A percentile compares a stretch with the other conserved stretches of the same genome.
phyloP scores from a whole-genome alignment of 2,888 invertebrate genomes.

The Campoplex capitator region DNA sequence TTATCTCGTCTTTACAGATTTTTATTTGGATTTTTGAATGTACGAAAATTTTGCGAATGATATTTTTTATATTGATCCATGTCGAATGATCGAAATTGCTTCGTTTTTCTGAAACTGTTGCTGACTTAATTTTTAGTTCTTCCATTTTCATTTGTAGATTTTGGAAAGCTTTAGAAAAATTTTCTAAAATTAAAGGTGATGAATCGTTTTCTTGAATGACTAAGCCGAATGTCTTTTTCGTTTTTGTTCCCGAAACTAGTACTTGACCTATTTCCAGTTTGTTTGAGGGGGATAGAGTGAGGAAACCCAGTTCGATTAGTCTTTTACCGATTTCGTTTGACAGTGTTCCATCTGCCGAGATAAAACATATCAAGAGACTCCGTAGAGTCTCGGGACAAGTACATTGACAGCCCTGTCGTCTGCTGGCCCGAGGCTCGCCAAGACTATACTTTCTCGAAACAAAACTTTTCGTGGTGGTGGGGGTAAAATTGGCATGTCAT shows the following conservation, averaged over 20 bases:
- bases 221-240: constrained; percentile 24
- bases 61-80: not conserved
- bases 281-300: constrained; percentile 4
- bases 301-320: constrained; percentile 34
- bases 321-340: constrained; percentile 38
- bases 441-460: too few species aligned
- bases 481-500: too few species aligned
- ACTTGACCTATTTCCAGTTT: constrained; percentile 32
- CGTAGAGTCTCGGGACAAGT: too few species aligned
- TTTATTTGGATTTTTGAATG: not conserved
- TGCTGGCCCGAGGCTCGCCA: too few species aligned
- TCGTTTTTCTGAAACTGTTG: constrained; percentile 42
- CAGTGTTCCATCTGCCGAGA: not conserved
- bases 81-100: constrained; percentile 33
- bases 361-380: too few species aligned
- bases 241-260: constrained; percentile 9
- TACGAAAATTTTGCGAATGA: not conserved
- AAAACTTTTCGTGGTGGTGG: too few species aligned
- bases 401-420: too few species aligned
- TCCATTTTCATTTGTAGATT: constrained; percentile 33
- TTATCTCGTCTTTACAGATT: not conserved
- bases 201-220: constrained; percentile 3
- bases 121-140: constrained; percentile 14
- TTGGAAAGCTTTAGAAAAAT: constrained; percentile 2
- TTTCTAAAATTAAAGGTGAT: not conserved